Conservation (phyloP, 2,888 invertebrate genomes). For the Sepioteuthis lessoniana region DNA sequence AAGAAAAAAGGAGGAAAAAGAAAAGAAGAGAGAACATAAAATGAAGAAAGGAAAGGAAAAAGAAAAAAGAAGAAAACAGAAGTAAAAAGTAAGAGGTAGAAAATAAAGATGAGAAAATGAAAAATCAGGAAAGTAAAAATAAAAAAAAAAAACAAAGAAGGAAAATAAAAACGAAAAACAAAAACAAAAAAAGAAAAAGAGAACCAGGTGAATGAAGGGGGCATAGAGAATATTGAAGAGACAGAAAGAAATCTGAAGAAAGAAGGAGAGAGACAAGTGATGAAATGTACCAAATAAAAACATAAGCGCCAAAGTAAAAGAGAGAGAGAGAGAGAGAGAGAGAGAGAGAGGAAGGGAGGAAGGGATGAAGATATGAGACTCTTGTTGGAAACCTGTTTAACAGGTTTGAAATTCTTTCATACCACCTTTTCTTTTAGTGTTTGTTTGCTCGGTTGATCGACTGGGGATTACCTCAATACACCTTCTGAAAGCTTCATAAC, state of each 20-base stretch:
- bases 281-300: background rate
- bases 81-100: background rate
- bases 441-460: background rate
- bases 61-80: background rate
- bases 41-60: background rate
- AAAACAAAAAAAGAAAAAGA: background rate
- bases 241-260: background rate
- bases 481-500: background rate
- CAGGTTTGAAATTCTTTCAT: slow-evolving; percentile 35
- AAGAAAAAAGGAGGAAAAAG: background rate
- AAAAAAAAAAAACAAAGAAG: background rate
- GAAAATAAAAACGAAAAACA: background rate
- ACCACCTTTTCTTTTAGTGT: background rate
- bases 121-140: background rate
- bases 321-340: background rate
- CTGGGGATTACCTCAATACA: background rate
- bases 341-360: background rate
- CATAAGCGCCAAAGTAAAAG: background rate
- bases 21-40: background rate
- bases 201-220: background rate
- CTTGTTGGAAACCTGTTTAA: background rate
- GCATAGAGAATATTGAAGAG: background rate
- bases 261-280: background rate
- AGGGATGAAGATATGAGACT: background rate
- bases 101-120: background rate